Conservation (phyloP, 1,140 invertebrate species). For the Oryctes rhinoceros region DNA sequence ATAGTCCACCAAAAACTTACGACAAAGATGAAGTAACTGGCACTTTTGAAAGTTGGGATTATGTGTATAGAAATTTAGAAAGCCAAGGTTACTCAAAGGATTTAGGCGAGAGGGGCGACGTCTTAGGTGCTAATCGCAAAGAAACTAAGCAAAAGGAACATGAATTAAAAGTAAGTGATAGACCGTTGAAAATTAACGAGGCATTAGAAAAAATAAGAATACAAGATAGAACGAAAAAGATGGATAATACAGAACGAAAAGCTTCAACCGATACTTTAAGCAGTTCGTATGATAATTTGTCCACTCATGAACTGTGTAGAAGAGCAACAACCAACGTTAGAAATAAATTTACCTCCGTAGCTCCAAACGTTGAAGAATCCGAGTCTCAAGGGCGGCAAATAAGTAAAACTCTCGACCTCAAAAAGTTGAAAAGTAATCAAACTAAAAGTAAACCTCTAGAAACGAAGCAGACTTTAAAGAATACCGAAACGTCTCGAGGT, state of each 20-base stretch:
- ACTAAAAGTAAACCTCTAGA: not conserved
- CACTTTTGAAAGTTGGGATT: conserved; percentile 78
- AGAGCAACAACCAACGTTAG: conserved; percentile 40
- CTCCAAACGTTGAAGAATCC: not conserved
- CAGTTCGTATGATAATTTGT: conserved; percentile 55
- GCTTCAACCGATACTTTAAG: conserved; percentile 32
- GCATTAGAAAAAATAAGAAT: conserved; percentile 64
- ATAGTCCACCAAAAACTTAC: conserved; percentile 47
- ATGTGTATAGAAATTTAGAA: conserved; percentile 79
- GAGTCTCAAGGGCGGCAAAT: conserved; percentile 58
- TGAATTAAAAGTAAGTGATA: conserved; percentile 57
- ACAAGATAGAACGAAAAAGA: conserved; percentile 60
- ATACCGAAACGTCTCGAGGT: not conserved
- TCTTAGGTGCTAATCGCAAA: conserved; percentile 61
- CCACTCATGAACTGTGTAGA: conserved; percentile 42
- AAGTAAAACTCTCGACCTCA: conserved; percentile 60
- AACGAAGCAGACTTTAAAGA: not conserved
- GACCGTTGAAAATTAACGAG: conserved; percentile 67
- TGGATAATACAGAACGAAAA: conserved; percentile 33
- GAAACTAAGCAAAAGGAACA: conserved; percentile 61
- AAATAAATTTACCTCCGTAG: conserved; percentile 1
- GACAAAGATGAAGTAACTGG: conserved; percentile 61
- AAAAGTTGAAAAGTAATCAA: conserved; percentile 51
- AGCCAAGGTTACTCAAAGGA: conserved; percentile 77
- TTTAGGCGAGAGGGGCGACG: conserved; percentile 69